phyloP scores from a whole-genome alignment of 2,113 vertebrate species.

The Ceyx melanurus region DNA sequence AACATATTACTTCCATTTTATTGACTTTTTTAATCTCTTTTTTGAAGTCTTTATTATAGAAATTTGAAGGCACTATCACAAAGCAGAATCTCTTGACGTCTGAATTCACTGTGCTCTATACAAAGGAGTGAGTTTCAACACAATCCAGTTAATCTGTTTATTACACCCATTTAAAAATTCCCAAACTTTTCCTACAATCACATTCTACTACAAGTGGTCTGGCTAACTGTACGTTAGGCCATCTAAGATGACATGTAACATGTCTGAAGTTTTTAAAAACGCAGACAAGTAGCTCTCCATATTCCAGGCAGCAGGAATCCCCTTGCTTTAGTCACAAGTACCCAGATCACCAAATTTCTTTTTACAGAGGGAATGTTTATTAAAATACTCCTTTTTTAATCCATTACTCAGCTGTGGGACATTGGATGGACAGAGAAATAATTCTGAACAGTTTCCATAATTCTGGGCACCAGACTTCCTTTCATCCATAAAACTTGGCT shows the following conservation, averaged over 20 bases:
- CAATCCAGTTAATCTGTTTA: not conserved
- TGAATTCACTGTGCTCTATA: not conserved
- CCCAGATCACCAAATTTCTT: not conserved
- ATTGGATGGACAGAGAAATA: not conserved
- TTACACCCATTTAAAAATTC: not conserved
- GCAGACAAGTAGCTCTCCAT: not conserved
- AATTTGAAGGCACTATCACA: slow-evolving; percentile 15
- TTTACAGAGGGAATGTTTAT: not conserved
- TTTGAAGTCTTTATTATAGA: slow-evolving; percentile 32
- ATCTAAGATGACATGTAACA: not conserved
- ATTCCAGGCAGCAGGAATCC: not conserved
- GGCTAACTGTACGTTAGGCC: not conserved
- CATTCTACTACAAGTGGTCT: not conserved
- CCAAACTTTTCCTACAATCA: not conserved
- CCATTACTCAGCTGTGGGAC: not conserved
- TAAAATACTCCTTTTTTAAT: not conserved
- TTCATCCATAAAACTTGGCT: not conserved
- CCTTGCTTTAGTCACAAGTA: not conserved
- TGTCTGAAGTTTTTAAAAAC: not conserved
- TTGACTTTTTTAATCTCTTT: slow-evolving; percentile 69
- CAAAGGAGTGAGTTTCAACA: not conserved
- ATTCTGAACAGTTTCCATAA: not conserved
- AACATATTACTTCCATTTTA: slow-evolving; percentile 67
- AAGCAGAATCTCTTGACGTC: not conserved
- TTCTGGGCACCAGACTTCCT: not conserved